phyloP scores from a whole-genome alignment of 2,113 vertebrate species.

The Cheilinus undulatus region DNA sequence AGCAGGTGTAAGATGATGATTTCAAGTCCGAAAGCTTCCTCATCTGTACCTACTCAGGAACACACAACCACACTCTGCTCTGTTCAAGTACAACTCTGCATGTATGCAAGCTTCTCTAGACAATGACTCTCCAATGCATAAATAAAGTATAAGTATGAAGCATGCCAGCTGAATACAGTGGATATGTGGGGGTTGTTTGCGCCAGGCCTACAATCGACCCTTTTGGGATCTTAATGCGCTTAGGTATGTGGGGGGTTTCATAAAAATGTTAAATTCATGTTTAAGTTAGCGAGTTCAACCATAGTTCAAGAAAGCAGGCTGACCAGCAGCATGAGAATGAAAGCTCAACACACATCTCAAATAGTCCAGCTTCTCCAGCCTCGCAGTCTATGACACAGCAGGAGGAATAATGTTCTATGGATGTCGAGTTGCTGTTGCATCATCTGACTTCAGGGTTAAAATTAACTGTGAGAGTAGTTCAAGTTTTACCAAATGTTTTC shows the following conservation, averaged over 20 bases:
- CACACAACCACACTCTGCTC: background rate
- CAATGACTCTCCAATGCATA: slow-evolving; percentile 31
- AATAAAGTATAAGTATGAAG: slow-evolving; percentile 44
- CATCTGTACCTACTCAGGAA: background rate
- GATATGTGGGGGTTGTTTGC: slow-evolving; percentile 9
- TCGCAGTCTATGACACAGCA: background rate
- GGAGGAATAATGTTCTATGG: slow-evolving; percentile 2
- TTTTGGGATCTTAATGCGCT: slow-evolving; percentile 1
- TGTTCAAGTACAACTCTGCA: background rate
- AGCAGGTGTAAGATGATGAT: slow-evolving; percentile 2
- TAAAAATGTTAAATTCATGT: slow-evolving; percentile 7
- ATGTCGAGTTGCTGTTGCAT: background rate
- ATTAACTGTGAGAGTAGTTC: background rate
- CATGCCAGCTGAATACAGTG: slow-evolving; percentile 10
- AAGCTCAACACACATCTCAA: background rate
- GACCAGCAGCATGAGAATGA: background rate
- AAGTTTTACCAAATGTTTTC: background rate
- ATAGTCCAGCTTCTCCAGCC: slow-evolving; percentile 8
- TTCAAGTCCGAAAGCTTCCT: slow-evolving; percentile 15
- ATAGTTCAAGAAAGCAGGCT: slow-evolving; percentile 16
- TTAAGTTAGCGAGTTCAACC: slow-evolving; percentile 23
- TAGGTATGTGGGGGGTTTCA: background rate
- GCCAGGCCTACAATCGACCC: background rate
- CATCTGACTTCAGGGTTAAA: slow-evolving; percentile 12
- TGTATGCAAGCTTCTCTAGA: slow-evolving; percentile 32